Base-by-base conservation (phyloP, 2,797 vertebrate species). In the Cirrhinus mrigala region DNA sequence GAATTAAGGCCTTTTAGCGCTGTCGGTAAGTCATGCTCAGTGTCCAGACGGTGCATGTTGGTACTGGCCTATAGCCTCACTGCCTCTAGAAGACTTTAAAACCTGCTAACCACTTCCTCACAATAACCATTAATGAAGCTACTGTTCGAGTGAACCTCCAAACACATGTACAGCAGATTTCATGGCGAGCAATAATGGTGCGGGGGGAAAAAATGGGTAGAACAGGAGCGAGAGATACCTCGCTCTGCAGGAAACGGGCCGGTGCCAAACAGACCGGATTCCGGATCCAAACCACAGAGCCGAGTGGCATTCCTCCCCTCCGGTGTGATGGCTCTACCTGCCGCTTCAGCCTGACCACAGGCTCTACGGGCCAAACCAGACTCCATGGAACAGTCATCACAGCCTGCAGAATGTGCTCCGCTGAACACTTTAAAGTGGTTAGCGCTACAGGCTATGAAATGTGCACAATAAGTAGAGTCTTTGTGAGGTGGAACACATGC, bases 141-240 rank as follows among this genome's bases (percentile, higher is more conserved):
- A 75, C 58, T 73, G 80, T 81, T 80, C 81, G 75, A 48, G 46
- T 75, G 27, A 86, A 86, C 87, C 78, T 87, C 66, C 71, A 73
- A 88, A 89, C 87, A 88, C 82, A 80, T 89, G 90, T 88, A 88
- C 86, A 90, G 83, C 87, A 90, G 89, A 91, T 90, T 90, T 88
- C 58, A 70, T 66, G 37, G 79, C 83, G 62, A 86, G 66, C 79
- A 74, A 85, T 87, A 87, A 87, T 79, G 74, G 60, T 50, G 64
- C 52, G 44, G 46, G n/a, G 62, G 37, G 80, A 4, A 62, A 58
- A 76, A 37, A 14, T 44, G 50, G 66, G 73, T 29, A 74, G 33
- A 60, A 29, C 29, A 75, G 22, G 77, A 71, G 81, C 50, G 44
- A 85, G 50, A 82, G 79, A 80, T 85, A 82, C 76, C 78, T 84